Base-by-base conservation (phyloP, 2,888 invertebrate genomes). In the Chrysotoxum bicinctum region DNA sequence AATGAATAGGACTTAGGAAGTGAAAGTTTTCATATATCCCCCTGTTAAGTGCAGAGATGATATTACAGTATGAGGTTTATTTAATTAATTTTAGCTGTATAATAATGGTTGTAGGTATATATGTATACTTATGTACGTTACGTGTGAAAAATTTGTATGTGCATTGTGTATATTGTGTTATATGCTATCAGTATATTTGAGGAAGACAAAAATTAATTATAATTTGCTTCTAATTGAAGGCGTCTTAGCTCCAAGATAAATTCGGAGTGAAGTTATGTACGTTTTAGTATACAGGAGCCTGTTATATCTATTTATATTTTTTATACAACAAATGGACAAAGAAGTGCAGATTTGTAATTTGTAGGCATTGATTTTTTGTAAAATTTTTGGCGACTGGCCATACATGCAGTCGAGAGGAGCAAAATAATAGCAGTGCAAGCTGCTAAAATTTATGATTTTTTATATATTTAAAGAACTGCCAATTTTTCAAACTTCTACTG, bases 31-130 rank as follows among this genome's bases (percentile, higher is more conserved):
- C 37, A 64, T 60, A 23, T 48, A 48, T 48, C 23, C 56, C 16
- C 48, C 48, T 43, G n/a, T 21, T 48, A 30, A 70, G 81, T 26
- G 54, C 43, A 45, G 40, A 35, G 64, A 40, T 45, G 64, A 50
- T 56, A 43, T n/a, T 23, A 58, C 4, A 45, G 58, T 64, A 43
- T 66, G 70, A 21, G 64, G 69, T 81, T 60, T 66, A 19, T 66
- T 76, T 66, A 81, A 72, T 70, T 32, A 81, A 76, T 76, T 81
- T 72, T 48, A 66, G 64, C 48, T 81, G 23, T 37, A 58, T 70
- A 58, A 76, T 70, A 54, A 54, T 37, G 14, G 16, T 56, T 35
- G 12, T 58, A n/a, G n/a, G n/a, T n/a, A n/a, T n/a, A n/a, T n/a
- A n/a, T n/a, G n/a, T n/a, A n/a, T n/a, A n/a, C n/a, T n/a, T n/a